Evolutionary conservation across 2,797 vertebrate genomes (phyloP).

Genomic region (Arremon brunneinucha): DNA sequence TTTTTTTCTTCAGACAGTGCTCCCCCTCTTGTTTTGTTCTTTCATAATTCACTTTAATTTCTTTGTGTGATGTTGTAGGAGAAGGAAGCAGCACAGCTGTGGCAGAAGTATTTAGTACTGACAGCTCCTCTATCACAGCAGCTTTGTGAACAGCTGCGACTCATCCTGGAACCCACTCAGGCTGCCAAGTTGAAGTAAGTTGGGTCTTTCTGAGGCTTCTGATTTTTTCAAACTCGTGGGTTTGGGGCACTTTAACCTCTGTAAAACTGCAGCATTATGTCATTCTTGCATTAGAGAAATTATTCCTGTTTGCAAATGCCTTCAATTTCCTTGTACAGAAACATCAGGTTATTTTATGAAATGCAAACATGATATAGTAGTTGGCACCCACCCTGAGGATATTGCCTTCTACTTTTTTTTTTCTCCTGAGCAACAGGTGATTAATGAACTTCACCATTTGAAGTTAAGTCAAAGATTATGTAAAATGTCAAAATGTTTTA

Average conservation of each 20-base stretch:
- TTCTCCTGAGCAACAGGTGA: background rate
- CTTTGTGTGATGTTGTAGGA: slow-evolving; percentile 76
- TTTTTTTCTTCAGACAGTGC: background rate
- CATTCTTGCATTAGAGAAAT: background rate
- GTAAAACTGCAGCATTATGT: background rate
- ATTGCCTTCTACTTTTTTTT: background rate
- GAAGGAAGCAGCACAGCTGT: slow-evolving; percentile 85
- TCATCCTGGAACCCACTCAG: slow-evolving; percentile 93
- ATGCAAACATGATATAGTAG: background rate
- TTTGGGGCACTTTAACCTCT: background rate
- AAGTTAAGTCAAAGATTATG: background rate
- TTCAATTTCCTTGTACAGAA: background rate
- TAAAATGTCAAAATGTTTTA: background rate
- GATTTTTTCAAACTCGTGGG: background rate
- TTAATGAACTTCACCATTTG: background rate
- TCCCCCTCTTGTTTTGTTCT: background rate
- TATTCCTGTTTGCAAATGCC: background rate
- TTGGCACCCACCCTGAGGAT: background rate
- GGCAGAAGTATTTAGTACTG: slow-evolving; percentile 90
- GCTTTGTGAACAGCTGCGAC: slow-evolving; percentile 93
- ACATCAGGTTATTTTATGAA: background rate
- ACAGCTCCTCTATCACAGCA: slow-evolving; percentile 92
- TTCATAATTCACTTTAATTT: background rate
- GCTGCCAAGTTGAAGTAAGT: slow-evolving; percentile 93
- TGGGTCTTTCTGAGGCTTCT: background rate